A percentile compares a stretch with the other conserved stretches of the same genome.
phyloP scores from a whole-genome alignment of 2,888 invertebrate species.

The Epirrhoe tristata region DNA sequence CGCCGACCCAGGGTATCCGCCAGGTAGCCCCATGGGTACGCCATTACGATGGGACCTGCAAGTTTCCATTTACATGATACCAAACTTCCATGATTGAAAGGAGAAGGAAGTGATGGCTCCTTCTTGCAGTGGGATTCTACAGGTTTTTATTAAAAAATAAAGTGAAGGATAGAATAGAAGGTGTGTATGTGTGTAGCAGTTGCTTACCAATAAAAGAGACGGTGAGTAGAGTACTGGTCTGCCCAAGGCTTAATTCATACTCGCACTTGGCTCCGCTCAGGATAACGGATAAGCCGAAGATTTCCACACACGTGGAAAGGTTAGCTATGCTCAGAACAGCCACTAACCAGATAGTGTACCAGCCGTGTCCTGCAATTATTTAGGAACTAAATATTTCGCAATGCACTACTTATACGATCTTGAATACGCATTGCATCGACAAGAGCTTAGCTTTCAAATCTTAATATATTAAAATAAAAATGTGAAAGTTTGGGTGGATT shows the following conservation, averaged over 20 bases:
- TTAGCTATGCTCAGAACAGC: constrained; percentile 48
- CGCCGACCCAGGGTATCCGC: constrained; percentile 64
- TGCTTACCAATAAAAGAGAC: constrained; percentile 86
- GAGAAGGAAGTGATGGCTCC: too few species aligned
- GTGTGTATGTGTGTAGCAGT: too few species aligned
- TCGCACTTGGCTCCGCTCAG: constrained; percentile 58
- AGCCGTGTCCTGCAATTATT: constrained; percentile 53
- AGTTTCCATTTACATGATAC: constrained; percentile 29
- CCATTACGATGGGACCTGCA: constrained; percentile 61
- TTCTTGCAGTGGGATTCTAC: too few species aligned
- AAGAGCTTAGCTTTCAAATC: too few species aligned
- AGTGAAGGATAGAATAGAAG: too few species aligned
- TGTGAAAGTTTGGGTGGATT: too few species aligned
- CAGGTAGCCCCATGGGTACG: constrained; percentile 67
- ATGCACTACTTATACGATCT: too few species aligned
- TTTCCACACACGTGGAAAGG: constrained; percentile 56
- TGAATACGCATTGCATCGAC: too few species aligned
- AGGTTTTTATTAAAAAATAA: too few species aligned
- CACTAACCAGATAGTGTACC: constrained; percentile 56
- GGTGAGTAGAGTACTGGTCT: constrained; percentile 87
- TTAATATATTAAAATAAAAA: too few species aligned
- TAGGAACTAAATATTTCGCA: too few species aligned
- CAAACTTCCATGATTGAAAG: too few species aligned
- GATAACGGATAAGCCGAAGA: constrained; percentile 63
- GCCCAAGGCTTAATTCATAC: constrained; percentile 65